Conservation (phyloP, 1,140 invertebrate species). For the Aradophagus sp. region DNA sequence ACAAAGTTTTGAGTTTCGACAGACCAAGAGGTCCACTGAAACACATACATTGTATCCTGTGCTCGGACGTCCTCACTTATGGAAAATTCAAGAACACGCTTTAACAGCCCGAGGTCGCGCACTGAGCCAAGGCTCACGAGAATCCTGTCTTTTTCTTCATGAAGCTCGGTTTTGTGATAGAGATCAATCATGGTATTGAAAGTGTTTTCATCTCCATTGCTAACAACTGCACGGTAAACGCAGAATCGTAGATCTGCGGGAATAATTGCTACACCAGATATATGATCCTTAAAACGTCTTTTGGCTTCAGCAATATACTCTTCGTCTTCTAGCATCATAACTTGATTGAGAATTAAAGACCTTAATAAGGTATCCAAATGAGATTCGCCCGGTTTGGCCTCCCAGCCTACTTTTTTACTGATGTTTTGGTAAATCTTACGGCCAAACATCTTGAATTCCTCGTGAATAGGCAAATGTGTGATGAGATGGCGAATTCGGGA, state of each 20-base stretch:
- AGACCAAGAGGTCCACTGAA: conserved; percentile 7
- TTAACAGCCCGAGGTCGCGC: conserved; percentile 81
- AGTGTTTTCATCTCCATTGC: conserved; percentile 77
- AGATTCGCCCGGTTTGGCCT: conserved; percentile 81
- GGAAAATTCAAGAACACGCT: conserved; percentile 90
- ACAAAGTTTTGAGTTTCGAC: conserved; percentile 1
- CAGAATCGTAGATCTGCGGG: conserved; percentile 91
- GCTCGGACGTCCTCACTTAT: conserved; percentile 93
- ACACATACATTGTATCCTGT: conserved; percentile 91
- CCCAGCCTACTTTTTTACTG: conserved; percentile 85
- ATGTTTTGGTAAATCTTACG: conserved; percentile 82
- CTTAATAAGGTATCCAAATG: conserved; percentile 88
- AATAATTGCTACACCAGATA: conserved; percentile 75
- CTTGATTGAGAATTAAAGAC: conserved; percentile 85
- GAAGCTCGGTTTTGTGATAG: conserved; percentile 88
- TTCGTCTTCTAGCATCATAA: conserved; percentile 87
- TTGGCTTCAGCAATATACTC: conserved; percentile 85
- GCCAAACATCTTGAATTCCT: conserved; percentile 84
- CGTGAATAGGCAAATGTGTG: conserved; percentile 85
- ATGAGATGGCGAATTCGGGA: conserved; percentile 81
- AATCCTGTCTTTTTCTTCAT: conserved; percentile 95
- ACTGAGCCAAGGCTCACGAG: conserved; percentile 86
- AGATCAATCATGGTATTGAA: conserved; percentile 82
- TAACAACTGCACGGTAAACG: conserved; percentile 90
- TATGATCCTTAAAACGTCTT: conserved; percentile 78